Evolutionary conservation across 2,888 invertebrate genomes (phyloP).

Genomic region (Drosophila anomalata): DNA sequence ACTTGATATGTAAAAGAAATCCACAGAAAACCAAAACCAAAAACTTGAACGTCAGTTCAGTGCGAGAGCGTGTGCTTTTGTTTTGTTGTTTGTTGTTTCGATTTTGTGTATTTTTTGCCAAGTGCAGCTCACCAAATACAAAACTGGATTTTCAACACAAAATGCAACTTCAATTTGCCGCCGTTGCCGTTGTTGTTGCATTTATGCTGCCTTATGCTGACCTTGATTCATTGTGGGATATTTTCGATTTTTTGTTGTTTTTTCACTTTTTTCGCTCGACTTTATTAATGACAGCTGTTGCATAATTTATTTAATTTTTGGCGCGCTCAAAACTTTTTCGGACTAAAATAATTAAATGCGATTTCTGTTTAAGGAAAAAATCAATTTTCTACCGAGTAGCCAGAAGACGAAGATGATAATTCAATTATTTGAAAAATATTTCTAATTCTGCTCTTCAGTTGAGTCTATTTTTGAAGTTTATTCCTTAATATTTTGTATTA

Average conservation of each 20-base stretch:
- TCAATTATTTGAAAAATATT: conserved; percentile 30
- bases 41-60: conserved; percentile 16
- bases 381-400: conserved; percentile 42
- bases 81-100: conserved; percentile 11
- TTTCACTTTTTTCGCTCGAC: conserved; percentile 55
- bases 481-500: background rate
- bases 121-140: conserved; percentile 76
- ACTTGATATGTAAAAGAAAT: conserved; percentile 37
- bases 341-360: conserved; percentile 65
- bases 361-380: conserved; percentile 48
- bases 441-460: too few relatives aligned
- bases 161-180: conserved; percentile 69
- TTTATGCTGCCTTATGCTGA: conserved; percentile 71
- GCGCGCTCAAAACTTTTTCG: conserved; percentile 48
- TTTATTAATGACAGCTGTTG: conserved; percentile 78
- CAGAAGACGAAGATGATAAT: conserved; percentile 22
- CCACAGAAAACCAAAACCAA: conserved; percentile 16
- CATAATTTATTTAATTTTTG: conserved; percentile 76
- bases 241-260: conserved; percentile 45
- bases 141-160: conserved; percentile 76
- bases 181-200: conserved; percentile 51
- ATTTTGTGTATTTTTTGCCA: conserved; percentile 49
- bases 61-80: conserved; percentile 4
- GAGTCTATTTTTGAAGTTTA: background rate
- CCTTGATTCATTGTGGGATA: conserved; percentile 77